Evolutionary conservation across 2,888 invertebrate species (phyloP), one percentile per base, ranked within the genome.

Genomic region (Temnothorax unifasciatus): DNA sequence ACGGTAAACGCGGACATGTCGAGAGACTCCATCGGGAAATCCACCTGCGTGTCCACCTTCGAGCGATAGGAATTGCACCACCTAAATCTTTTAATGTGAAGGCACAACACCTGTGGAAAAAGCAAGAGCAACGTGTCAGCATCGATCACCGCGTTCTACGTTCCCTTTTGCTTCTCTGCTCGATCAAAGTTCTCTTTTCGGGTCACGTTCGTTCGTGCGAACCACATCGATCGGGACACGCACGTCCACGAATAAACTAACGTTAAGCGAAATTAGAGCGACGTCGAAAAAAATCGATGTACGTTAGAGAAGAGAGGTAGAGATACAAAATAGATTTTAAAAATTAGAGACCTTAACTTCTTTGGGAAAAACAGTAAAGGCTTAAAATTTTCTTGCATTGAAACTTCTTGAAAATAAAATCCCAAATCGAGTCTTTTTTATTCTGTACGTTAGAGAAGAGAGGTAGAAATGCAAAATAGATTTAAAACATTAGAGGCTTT

Each of bases 31-130:
- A 98, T 96, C 38, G 98, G 98, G 94, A 98, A 98, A 92, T 97
- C 96, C 87, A 98, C 97, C 93, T 96, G 96, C 82, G 97, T 97
- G 95, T 98, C 98, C 92, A 98, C 96, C 95, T 98, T 98, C 87
- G 97, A 96, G 96, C 98, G 96, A 93, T 97, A 97, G 92, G 96
- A 97, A 93, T 97, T 97, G 93, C 97, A 97, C 97, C 98, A 98
- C 89, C 98, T 96, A 95, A 98, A 98, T 90, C 98, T 95, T 95
- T 98, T 98, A 91, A 98, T 96, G 94, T 98, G 98, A 92, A 98
- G 95, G 95, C 98, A 98, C 89, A 98, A 95, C 47, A 98, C 96
- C 96, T 96, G 66, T 4, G 92, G 38, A 94, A 91, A 25, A 13
- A 71, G 77, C 52, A 15, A 69, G 68, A 47, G 44, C n/a, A 63